Conservation (phyloP, 2,113 vertebrate species). For the Toxotes jaculatrix region DNA sequence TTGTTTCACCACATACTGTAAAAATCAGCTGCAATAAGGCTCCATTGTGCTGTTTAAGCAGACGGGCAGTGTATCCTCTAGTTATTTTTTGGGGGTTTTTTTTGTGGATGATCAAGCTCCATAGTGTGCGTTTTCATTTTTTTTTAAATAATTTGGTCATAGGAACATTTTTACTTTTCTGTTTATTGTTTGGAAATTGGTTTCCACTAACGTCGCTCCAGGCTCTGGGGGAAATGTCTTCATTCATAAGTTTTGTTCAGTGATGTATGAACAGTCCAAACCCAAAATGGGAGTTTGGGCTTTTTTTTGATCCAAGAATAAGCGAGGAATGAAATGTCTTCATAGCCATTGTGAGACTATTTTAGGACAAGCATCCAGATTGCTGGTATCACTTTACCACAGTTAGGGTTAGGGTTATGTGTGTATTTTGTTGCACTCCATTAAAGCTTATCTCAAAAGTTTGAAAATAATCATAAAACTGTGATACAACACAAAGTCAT, state of each 20-base stretch:
- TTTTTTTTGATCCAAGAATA: constrained; percentile 51
- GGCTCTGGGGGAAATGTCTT: constrained; percentile 48
- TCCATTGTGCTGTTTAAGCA: constrained; percentile 2
- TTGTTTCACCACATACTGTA: neutral
- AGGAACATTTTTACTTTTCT: constrained; percentile 6
- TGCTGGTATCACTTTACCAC: constrained; percentile 64
- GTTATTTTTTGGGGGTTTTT: neutral
- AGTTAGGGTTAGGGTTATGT: constrained; percentile 6
- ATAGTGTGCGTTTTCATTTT: neutral
- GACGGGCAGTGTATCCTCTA: neutral
- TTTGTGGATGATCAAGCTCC: constrained; percentile 11
- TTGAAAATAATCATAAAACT: constrained; percentile 2
- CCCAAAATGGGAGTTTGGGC: constrained; percentile 46
- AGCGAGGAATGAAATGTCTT: constrained; percentile 46
- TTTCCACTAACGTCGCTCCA: constrained; percentile 27
- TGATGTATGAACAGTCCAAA: constrained; percentile 48
- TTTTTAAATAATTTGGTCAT: constrained; percentile 17
- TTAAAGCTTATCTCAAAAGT: constrained; percentile 20
- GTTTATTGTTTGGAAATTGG: constrained; percentile 23
- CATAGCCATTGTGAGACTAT: constrained; percentile 55
- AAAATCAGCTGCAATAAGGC: neutral
- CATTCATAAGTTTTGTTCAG: constrained; percentile 58
- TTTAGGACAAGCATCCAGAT: constrained; percentile 48
- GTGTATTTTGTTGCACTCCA: constrained; percentile 3
- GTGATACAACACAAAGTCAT: constrained; percentile 4